Conservation (phyloP, 2,113 vertebrate genomes). For the Propithecus coquereli region DNA sequence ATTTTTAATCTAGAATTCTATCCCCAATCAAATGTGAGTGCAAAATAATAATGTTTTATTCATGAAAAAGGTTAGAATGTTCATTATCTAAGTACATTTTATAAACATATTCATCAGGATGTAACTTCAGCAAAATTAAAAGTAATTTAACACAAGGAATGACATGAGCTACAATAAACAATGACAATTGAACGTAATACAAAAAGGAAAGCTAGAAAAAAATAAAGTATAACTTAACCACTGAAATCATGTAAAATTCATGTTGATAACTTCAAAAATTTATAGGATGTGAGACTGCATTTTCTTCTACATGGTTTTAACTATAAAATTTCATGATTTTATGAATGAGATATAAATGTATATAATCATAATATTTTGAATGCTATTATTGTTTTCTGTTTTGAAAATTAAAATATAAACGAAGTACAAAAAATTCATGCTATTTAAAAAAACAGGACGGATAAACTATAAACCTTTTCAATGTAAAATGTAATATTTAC, state of each 20-base stretch:
- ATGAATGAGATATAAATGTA: not conserved
- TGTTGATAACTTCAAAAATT: not conserved
- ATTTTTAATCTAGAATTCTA: not conserved
- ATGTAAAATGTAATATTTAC: not conserved
- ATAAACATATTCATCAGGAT: not conserved
- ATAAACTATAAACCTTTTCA: not conserved
- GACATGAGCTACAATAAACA: not conserved
- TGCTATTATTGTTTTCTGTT: not conserved
- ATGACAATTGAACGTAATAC: not conserved
- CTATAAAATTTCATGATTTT: not conserved
- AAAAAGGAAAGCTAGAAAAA: not conserved
- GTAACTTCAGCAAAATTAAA: not conserved
- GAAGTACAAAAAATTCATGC: not conserved
- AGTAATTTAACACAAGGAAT: not conserved
- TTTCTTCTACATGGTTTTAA: not conserved
- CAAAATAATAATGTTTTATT: not conserved
- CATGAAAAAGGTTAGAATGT: not conserved
- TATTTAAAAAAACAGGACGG: not conserved
- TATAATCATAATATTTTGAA: not conserved
- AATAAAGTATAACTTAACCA: not conserved
- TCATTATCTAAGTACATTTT: not conserved
- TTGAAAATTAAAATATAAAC: not conserved
- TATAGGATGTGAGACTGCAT: not conserved
- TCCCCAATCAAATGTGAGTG: not conserved
- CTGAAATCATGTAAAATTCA: not conserved